Percentiles rank a stretch among this genome's conserved stretches.
These are phyloP conservation scores for Drosophila villosipedis DNA, from an alignment of 2,888 invertebrate genomes.

Conservation along the genomic window DNA sequence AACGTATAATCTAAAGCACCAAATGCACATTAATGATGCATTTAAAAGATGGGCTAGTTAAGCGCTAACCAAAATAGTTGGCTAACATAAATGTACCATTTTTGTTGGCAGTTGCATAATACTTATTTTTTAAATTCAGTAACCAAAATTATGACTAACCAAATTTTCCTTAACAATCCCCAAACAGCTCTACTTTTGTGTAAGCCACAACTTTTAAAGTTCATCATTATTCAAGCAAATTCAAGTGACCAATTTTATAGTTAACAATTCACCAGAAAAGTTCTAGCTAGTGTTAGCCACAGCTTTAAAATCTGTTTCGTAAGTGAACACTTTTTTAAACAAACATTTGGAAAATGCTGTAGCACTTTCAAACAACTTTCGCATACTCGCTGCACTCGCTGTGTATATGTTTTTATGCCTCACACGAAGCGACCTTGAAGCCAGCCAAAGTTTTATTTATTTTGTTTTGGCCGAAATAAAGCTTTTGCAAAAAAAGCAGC, in stretches of 20 bases:
- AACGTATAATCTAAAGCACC: conserved; percentile 65
- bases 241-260: neutral
- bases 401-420: neutral
- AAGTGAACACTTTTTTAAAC: neutral
- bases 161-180: neutral
- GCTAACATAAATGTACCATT: neutral
- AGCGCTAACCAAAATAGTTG: conserved; percentile 34
- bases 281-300: neutral
- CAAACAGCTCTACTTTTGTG: no score
- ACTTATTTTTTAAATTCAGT: neutral
- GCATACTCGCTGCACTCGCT: neutral
- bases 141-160: neutral
- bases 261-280: neutral
- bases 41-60: conserved; percentile 52
- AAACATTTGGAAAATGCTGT: neutral
- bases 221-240: neutral
- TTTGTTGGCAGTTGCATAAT: neutral
- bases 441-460: conserved; percentile 28
- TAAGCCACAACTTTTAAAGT: neutral
- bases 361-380: conserved; percentile 15
- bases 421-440: conserved; percentile 55
- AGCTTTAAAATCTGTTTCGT: neutral
- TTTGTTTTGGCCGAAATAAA: conserved; percentile 32
- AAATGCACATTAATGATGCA: conserved; percentile 77
- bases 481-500: conserved; percentile 14